Base-by-base conservation (phyloP, 1,140 invertebrate species). In the Saccostrea cuccullata region DNA sequence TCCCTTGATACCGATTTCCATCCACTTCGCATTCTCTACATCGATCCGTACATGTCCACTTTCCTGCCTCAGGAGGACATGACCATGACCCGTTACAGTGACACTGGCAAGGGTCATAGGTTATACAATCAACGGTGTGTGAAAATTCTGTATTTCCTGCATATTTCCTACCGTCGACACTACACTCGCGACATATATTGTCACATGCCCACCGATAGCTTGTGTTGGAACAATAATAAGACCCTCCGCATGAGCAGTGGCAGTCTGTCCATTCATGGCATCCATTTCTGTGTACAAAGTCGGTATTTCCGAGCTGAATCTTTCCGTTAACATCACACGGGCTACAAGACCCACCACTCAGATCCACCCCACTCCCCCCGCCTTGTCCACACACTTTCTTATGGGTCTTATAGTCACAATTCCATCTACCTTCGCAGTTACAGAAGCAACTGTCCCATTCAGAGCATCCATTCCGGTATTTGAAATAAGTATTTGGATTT, bases 261-360 rank as follows among this genome's bases (percentile, higher is more conserved):
- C 92, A 93, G 55, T 91, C 82, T 83, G 88, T 87, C 84, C 91
- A 92, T 58, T 90, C 91, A 20, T 90, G 73, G 77, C 93, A 93
- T 20, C 89, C 91, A 20, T 92, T 91, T 55, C 89, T 86, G 86
- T 91, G 90, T 0, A 83, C 88, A 82, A 93, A 93, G 8, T 77
- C 70, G 1, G 88, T 88, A 82, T 91, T 90, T 47, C 85, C 77
- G 26, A 60, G 40, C 30, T 90, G 84, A 15, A 86, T 83, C 40
- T 70, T 87, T 0, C 90, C 91, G 23, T 91, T 55, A 9, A 90
- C 91, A 55, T 90, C 56, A 86, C 92, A 93, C 12, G 82, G 58
- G n/a, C 67, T 36, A 86, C 92, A 92, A 8, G 40, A 55, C 0
- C 86, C 86, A 15, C 23, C 56, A 17, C 30, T 58, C 2, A 85